Evolutionary conservation across 2,113 vertebrate species (phyloP).

Genomic region (Tetraodon nigroviridis): DNA sequence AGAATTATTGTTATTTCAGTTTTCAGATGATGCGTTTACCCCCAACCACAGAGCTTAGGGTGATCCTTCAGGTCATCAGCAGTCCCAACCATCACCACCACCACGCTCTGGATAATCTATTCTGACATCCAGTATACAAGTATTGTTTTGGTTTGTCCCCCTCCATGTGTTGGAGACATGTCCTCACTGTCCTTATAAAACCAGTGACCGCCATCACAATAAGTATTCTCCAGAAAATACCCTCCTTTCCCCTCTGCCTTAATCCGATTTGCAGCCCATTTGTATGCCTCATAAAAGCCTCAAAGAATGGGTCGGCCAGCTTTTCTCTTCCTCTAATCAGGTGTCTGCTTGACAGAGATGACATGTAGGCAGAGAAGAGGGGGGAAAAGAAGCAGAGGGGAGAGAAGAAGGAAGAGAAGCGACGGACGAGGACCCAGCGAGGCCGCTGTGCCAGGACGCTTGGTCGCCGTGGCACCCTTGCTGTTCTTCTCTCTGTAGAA

Average conservation of each 20-base stretch:
- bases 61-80: too few species aligned
- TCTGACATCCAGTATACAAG: conserved; percentile 26
- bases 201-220: conserved; percentile 52
- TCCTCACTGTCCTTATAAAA: conserved; percentile 46
- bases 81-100: too few species aligned
- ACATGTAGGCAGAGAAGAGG: conserved; percentile 41
- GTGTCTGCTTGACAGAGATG: conserved; percentile 37
- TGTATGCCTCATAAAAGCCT: conserved; percentile 59
- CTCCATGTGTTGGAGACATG: conserved; percentile 33
- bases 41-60: too few species aligned
- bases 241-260: conserved; percentile 34
- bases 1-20: too few species aligned
- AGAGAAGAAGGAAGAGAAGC: conserved; percentile 4
- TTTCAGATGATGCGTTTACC: not conserved
- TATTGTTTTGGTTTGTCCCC: conserved; percentile 29
- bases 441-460: not conserved
- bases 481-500: conserved; percentile 32
- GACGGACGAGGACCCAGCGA: not conserved
- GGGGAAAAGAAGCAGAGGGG: conserved; percentile 21
- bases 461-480: not conserved
- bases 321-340: too few species aligned
- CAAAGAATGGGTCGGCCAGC: conserved; percentile 8
- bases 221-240: conserved; percentile 49
- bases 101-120: not conserved
- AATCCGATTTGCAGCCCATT: conserved; percentile 65